A percentile compares a stretch with the other conserved stretches of the same genome.
These are phyloP conservation scores for Phyllotis vaccarum DNA, from an alignment of 2,797 vertebrate species.

Conservation along the genomic window DNA sequence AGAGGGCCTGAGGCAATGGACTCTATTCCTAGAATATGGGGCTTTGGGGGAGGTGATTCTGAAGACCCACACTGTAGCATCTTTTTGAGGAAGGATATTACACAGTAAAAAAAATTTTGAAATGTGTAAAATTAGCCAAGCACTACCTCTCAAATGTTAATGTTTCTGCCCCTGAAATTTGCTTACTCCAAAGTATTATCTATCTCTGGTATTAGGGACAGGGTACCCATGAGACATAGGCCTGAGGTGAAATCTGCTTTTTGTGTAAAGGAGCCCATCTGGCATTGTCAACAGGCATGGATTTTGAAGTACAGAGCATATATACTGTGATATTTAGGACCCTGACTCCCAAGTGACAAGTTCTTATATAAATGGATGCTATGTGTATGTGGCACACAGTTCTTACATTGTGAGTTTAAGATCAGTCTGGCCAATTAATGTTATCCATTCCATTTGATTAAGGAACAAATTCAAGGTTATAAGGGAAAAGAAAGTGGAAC, in stretches of 20 bases:
- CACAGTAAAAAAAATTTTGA: background rate
- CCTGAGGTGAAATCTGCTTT: background rate
- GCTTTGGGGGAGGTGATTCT: background rate
- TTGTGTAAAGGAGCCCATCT: background rate
- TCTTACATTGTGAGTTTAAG: background rate
- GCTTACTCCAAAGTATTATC: background rate
- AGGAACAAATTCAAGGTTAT: background rate
- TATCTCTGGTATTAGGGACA: too few species aligned
- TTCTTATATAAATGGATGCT: background rate
- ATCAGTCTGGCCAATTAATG: background rate
- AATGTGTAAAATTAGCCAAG: background rate
- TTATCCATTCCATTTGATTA: conserved; percentile 13
- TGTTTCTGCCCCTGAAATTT: background rate
- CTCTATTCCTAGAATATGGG: too few species aligned
- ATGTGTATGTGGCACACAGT: background rate
- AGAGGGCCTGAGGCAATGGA: background rate
- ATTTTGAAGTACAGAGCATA: background rate
- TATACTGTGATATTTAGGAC: background rate
- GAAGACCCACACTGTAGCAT: background rate
- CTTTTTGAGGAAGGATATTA: background rate
- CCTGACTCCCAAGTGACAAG: background rate
- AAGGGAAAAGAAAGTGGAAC: background rate
- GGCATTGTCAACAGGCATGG: background rate
- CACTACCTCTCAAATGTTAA: background rate
- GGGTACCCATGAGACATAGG: background rate